These are phyloP conservation scores for Romanomermis culicivorax DNA, from an alignment of 2,888 invertebrate genomes.

Conservation along the genomic window DNA sequence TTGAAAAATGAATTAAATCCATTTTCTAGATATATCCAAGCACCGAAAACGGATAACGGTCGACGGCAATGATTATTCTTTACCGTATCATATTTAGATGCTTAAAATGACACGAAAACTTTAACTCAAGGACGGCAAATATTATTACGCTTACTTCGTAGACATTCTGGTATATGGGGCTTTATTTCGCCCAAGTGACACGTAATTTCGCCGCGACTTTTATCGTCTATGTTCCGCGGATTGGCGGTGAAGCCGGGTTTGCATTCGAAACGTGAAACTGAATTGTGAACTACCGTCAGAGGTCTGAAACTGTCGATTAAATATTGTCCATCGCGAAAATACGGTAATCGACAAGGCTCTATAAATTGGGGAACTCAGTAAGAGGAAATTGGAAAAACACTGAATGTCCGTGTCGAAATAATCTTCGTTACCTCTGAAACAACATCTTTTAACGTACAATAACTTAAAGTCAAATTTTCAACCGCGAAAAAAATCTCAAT, in stretches of 20 bases:
- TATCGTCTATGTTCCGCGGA: background rate
- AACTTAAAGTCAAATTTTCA: too few relatives aligned
- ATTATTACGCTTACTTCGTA: too few relatives aligned
- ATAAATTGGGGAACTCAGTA: background rate
- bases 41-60: conserved; percentile 9
- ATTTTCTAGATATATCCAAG: conserved; percentile 10
- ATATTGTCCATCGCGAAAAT: conserved; percentile 8
- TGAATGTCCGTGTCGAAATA: too few relatives aligned
- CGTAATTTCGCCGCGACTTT: background rate
- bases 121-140: too few relatives aligned
- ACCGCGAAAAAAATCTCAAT: too few relatives aligned
- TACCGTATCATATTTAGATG: too few relatives aligned
- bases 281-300: conserved; percentile 3
- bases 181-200: conserved; percentile 10
- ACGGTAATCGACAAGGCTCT: conserved; percentile 6
- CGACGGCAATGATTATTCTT: conserved; percentile 10
- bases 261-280: conserved; percentile 7
- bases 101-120: too few relatives aligned
- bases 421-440: background rate
- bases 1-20: background rate
- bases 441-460: too few relatives aligned
- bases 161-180: conserved; percentile 9
- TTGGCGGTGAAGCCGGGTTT: background rate
- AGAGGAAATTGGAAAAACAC: background rate
- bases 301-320: background rate